Conservation (phyloP, 2,797 vertebrate species). For the Hydrophis major region DNA sequence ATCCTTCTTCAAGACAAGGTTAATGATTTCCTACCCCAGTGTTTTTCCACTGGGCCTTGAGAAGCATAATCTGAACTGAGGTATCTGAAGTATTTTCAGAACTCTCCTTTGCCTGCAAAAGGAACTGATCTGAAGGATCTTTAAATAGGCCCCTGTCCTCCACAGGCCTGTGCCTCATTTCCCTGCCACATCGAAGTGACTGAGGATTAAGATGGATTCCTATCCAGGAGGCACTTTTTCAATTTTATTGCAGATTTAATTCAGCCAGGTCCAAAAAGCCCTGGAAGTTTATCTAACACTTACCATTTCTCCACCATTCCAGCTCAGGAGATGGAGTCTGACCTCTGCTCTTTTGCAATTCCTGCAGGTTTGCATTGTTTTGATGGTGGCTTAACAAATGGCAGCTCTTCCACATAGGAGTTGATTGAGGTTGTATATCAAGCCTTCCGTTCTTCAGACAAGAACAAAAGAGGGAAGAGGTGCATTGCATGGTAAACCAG, state of each 20-base stretch:
- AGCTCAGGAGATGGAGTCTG: slow-evolving; percentile 18
- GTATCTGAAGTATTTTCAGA: slow-evolving; percentile 6
- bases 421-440: rapidly evolving
- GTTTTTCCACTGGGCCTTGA: slow-evolving; percentile 42
- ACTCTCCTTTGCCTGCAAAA: background rate
- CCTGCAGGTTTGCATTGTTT: background rate
- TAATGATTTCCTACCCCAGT: slow-evolving; percentile 23
- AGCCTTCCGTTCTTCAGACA: background rate
- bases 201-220: background rate
- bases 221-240: slow-evolving; percentile 36
- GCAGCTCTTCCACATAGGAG: rapidly evolving
- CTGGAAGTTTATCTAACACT: slow-evolving; percentile 6
- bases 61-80: background rate
- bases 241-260: slow-evolving; percentile 27
- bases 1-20: slow-evolving; percentile 38
- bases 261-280: background rate
- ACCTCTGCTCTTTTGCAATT: slow-evolving; percentile 47
- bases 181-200: background rate
- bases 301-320: background rate
- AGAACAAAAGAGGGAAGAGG: background rate
- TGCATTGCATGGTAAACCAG: background rate
- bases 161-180: background rate
- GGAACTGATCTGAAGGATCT: background rate
- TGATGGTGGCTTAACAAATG: slow-evolving; percentile 23
- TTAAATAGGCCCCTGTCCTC: slow-evolving; percentile 7